Evolutionary conservation across 1,140 invertebrate genomes (phyloP), one percentile per base, ranked within the genome.

Genomic region (Hermetia illucens): DNA sequence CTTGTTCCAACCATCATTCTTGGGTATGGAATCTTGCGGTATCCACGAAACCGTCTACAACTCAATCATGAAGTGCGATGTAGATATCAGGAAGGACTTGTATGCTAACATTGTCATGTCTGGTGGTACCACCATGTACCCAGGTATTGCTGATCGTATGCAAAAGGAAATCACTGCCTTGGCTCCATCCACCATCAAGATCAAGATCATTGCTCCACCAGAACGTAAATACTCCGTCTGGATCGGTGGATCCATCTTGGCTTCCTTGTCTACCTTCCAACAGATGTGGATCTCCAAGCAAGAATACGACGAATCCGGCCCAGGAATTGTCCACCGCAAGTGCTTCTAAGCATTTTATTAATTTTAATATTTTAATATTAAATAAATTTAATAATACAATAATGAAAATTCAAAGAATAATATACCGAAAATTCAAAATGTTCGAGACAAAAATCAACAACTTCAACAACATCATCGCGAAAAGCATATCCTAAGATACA

Each of bases 81-180:
- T 91, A 19, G 85, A 90, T 61, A 89, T 89, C 70, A 76, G 84
- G 69, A 88, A 88, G 74, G 89, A 93, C 68, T 69, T 93, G 67
- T 94, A 93, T 64, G 87, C 89, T 66, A 94, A 94, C 74, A 92
- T 86, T 46, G 90, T 94, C 44, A 74, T 94, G 51, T 93, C 89
- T 44, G 90, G 91, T 57, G 91, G 91, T 66, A 92, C 90, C 71
- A 93, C 88, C 64, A 94, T 94, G 90, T 94, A 89, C 68, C 89
- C 90, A 37, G 87, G 86, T 66, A 71, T 71, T 60, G 81, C 82
- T 49, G 85, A 88, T 61, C 70, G 84, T 43, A 88, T 88, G 83
- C 83, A 88, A 61, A 87, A 87, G 63, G 86, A 90, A 68, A 88
- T 90, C 63, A 86, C 82, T 39, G 74, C 82, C 34, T 66, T 91